A percentile compares a stretch with the other conserved stretches of the same genome.
Evolutionary conservation across 2,888 invertebrate genomes (phyloP).

Genomic region (Toxonevra muliebris): DNA sequence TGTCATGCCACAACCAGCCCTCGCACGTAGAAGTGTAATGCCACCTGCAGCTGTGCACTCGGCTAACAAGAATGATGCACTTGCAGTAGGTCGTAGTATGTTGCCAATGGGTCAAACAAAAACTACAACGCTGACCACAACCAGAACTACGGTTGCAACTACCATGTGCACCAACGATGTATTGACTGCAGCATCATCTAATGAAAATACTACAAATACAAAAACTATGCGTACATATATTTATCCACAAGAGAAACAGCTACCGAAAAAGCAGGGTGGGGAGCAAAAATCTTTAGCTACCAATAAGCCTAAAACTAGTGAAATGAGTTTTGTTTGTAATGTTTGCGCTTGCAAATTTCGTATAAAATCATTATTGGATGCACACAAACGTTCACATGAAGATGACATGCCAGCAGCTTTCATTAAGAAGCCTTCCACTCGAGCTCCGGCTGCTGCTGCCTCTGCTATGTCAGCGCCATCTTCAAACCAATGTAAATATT

Average conservation of each 20-base stretch:
- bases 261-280: too few species aligned
- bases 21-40: conserved; percentile 29
- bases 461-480: neutral
- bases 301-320: conserved; percentile 12
- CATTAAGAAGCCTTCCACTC: conserved; percentile 28
- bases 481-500: conserved; percentile 54
- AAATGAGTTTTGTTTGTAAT: conserved; percentile 41
- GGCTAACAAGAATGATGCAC: conserved; percentile 3
- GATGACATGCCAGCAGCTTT: conserved; percentile 35
- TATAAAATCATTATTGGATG: conserved; percentile 48
- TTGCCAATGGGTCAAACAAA: conserved; percentile 26
- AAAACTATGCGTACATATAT: conserved; percentile 29
- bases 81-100: conserved; percentile 24
- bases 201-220: conserved; percentile 4
- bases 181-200: neutral
- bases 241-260: conserved; percentile 10
- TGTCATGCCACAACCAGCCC: neutral
- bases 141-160: neutral
- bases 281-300: neutral
- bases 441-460: neutral
- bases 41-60: conserved; percentile 15
- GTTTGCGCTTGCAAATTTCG: conserved; percentile 49
- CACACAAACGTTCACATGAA: conserved; percentile 52
- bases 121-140: neutral
- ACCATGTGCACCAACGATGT: neutral